A percentile compares a stretch with the other conserved stretches of the same genome.
Conservation (phyloP, 2,888 invertebrate genomes). For the Cremastinae sp. region DNA sequence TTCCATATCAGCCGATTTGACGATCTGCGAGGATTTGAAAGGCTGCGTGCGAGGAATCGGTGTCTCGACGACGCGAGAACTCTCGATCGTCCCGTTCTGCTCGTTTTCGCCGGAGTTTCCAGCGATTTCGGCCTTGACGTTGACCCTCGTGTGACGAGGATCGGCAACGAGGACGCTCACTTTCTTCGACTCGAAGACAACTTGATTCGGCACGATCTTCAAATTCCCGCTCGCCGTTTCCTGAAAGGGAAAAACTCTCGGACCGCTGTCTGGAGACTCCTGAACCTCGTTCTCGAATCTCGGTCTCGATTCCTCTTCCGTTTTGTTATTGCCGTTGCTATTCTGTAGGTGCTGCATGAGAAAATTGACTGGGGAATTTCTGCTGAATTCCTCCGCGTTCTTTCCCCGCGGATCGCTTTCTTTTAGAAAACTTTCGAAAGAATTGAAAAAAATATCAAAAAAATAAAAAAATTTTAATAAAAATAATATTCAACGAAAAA, state of each 20-base stretch:
- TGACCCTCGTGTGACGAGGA: constrained; percentile 85
- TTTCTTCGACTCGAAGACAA: constrained; percentile 86
- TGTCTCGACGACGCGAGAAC: constrained; percentile 63
- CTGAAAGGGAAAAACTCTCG: constrained; percentile 84
- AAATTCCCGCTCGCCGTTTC: constrained; percentile 86
- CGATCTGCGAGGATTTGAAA: constrained; percentile 62
- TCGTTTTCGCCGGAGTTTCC: constrained; percentile 32
- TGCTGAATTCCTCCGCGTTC: constrained; percentile 17
- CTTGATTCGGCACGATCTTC: constrained; percentile 87
- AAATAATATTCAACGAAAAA: constrained; percentile 24
- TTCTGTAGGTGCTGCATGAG: constrained; percentile 70
- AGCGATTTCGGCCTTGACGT: constrained; percentile 79
- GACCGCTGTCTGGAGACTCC: constrained; percentile 60
- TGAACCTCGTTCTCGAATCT: constrained; percentile 35
- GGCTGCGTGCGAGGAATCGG: constrained; percentile 70
- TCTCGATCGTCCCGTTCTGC: constrained; percentile 49
- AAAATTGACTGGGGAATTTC: constrained; percentile 46
- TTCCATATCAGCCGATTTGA: constrained; percentile 66
- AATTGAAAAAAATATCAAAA: not conserved
- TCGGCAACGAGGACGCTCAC: constrained; percentile 86
- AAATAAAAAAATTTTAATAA: not conserved
- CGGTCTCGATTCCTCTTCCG: not conserved
- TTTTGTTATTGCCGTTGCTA: constrained; percentile 60
- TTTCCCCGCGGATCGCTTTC: constrained; percentile 30
- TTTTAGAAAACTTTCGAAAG: constrained; percentile 32